Conservation (phyloP, 2,113 vertebrate genomes). For the Damaliscus lunatus region DNA sequence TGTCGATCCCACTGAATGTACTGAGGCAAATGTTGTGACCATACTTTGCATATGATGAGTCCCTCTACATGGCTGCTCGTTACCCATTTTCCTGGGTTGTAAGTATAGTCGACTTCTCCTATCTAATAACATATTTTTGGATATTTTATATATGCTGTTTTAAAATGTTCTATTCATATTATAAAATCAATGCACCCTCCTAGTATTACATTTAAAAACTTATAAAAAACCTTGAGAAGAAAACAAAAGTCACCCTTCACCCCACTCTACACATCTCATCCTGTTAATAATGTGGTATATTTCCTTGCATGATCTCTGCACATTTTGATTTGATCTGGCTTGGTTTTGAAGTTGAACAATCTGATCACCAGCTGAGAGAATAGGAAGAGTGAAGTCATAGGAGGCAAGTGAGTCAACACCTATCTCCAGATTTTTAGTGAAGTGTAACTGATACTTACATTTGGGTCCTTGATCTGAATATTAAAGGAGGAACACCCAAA, state of each 20-base stretch:
- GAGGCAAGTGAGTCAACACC: background rate
- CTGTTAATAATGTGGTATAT: background rate
- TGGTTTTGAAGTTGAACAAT: background rate
- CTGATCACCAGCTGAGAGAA: background rate
- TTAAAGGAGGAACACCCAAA: background rate
- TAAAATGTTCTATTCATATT: background rate
- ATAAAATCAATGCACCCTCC: background rate
- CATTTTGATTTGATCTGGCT: background rate
- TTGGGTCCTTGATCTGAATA: background rate
- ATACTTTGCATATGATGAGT: background rate
- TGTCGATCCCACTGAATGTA: background rate
- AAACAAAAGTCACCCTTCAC: background rate
- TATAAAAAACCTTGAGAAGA: background rate
- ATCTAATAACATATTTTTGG: background rate
- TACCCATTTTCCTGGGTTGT: background rate
- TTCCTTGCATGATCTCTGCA: background rate
- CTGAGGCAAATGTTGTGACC: rapidly evolving
- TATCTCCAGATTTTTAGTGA: background rate
- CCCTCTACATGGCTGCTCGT: background rate
- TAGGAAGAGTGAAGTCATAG: background rate
- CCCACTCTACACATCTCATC: too few relatives aligned
- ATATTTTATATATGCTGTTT: background rate
- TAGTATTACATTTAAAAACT: background rate
- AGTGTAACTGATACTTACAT: background rate
- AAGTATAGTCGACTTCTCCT: rapidly evolving